A percentile compares a stretch with the other conserved stretches of the same genome.
Conservation (phyloP, 2,113 vertebrate species). For the Symphodus melops region DNA sequence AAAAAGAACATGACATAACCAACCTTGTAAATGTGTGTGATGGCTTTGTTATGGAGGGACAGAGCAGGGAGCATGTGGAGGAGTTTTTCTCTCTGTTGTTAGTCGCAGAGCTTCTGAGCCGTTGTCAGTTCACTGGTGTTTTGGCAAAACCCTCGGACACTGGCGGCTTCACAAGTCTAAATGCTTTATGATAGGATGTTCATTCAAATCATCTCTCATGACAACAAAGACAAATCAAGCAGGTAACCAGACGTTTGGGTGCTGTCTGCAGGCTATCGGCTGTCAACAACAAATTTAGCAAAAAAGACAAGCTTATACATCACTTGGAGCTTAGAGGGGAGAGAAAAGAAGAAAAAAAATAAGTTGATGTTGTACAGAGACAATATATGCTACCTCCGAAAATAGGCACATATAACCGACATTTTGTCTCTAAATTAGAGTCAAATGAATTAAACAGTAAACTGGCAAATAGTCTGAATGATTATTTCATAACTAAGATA, state of each 20-base stretch:
- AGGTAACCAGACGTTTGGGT: slow-evolving; percentile 24
- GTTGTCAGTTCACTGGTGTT: slow-evolving; percentile 23
- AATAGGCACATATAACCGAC: neutral
- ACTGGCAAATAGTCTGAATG: too few relatives aligned
- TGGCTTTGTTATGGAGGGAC: slow-evolving; percentile 73
- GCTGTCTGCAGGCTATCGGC: slow-evolving; percentile 20
- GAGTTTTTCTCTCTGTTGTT: slow-evolving; percentile 47
- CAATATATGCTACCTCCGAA: neutral
- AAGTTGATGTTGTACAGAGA: too few relatives aligned
- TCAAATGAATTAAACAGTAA: too few relatives aligned
- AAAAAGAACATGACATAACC: slow-evolving; percentile 79
- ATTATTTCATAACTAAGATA: too few relatives aligned
- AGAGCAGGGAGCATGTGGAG: slow-evolving; percentile 32
- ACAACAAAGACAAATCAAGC: slow-evolving; percentile 48
- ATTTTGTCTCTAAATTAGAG: too few relatives aligned
- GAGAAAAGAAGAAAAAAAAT: neutral
- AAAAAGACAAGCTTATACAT: slow-evolving; percentile 15
- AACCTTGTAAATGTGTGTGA: slow-evolving; percentile 79
- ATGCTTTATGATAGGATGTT: slow-evolving; percentile 40
- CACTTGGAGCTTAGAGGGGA: slow-evolving; percentile 6
- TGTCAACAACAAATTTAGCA: slow-evolving; percentile 20
- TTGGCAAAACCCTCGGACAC: slow-evolving; percentile 15
- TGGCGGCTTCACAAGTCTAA: slow-evolving; percentile 14
- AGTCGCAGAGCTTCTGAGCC: neutral
- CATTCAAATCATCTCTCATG: slow-evolving; percentile 25